Base-by-base conservation (phyloP, 2,888 invertebrate genomes). In the Cheilosia vernalis region DNA sequence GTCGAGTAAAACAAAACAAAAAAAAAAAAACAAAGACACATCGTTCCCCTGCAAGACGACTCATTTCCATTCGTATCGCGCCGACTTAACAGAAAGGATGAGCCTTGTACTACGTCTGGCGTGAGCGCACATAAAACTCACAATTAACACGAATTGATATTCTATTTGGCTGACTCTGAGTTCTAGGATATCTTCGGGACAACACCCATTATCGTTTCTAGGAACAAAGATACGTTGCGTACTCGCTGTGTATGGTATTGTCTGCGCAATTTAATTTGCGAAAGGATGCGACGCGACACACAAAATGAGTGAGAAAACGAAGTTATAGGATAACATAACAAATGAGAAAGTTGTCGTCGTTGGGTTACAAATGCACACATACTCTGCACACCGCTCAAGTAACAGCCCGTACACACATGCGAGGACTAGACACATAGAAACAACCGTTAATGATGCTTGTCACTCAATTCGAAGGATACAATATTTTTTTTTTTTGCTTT, bases 141-240 rank as follows among this genome's bases (percentile, higher is more conserved):
- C 84, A 84, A 84, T 84, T 84, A 84, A 84, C 84, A 70, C 79
- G 84, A 64, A 84, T 84, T 84, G 84, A 84, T 74, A 84, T 79
- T 84, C 83, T 83, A 78, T 83, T 83, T 78, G 78, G 78, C 51
- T 73, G 83, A 78, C 67, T 73, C 66, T 67, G 51, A 63, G 51
- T 61, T 63, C 2, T 67, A 78, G 73, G 67, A 78, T 63, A 69
- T 76, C 69, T 63, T 69, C 37, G 47, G 56, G 63, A 74, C 69
- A 66, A 78, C 66, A 72, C 82, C 58, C 66, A 67, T 73, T 79
- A 55, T 61, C 53, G 47, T 66, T 51, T 33, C 40, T 15, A 33
- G 47, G 40, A 64, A 64, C 56, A 58, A 21, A 64, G 49, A 64
- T 47, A 53, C 10, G 17, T 19, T 5, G 5, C 2, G 33, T 33